These are phyloP conservation scores for Tamandua tetradactyla DNA, from an alignment of 2,797 vertebrate species.

Conservation along the genomic window DNA sequence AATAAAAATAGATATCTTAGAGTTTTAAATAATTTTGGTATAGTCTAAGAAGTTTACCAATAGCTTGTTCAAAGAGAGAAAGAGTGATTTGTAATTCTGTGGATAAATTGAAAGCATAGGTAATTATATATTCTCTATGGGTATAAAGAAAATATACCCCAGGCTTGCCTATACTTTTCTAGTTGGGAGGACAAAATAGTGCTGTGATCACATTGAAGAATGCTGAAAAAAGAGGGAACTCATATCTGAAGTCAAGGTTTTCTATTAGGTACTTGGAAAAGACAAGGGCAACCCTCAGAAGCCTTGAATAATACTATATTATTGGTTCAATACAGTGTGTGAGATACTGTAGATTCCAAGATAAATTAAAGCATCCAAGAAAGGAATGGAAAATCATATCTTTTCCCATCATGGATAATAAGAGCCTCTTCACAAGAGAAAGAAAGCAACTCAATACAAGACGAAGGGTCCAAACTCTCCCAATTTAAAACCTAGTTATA, in stretches of 20 bases:
- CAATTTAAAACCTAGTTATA: neutral
- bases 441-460: neutral
- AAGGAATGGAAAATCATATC: neutral
- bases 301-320: neutral
- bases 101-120: slow-evolving; percentile 57
- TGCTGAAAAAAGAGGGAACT: neutral
- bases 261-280: neutral
- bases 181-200: neutral
- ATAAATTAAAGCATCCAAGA: neutral
- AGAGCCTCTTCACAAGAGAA: neutral
- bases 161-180: neutral
- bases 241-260: neutral
- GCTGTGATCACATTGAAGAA: neutral
- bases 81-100: slow-evolving; percentile 47
- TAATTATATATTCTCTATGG: slow-evolving; percentile 5
- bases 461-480: neutral
- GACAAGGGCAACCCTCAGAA: neutral
- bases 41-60: slow-evolving; percentile 56
- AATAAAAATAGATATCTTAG: slow-evolving; percentile 65
- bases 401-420: neutral
- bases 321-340: neutral
- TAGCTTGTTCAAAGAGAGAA: slow-evolving; percentile 54
- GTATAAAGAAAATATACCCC: neutral
- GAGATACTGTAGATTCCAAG: neutral
- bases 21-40: slow-evolving; percentile 55